These are phyloP conservation scores for Buteo buteo DNA, from an alignment of 2,113 vertebrate genomes.

Conservation along the genomic window DNA sequence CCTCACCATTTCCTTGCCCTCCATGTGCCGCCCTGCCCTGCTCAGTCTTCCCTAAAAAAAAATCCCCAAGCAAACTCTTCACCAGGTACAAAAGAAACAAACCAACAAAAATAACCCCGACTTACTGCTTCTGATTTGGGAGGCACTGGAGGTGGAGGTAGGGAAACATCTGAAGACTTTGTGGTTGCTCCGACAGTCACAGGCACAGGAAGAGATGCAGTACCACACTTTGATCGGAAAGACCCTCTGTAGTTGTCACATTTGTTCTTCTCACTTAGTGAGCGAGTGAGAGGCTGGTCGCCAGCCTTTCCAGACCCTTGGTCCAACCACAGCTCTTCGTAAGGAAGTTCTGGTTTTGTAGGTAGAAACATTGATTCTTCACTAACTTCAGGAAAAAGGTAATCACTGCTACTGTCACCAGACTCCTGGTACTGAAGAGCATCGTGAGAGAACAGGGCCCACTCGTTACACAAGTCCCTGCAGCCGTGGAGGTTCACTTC, in stretches of 20 bases:
- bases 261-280: constrained; percentile 75
- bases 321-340: constrained; percentile 97
- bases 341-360: constrained; percentile 85
- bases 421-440: constrained; percentile 80
- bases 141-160: constrained; percentile 96
- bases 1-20: not conserved
- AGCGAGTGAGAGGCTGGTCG: constrained; percentile 65
- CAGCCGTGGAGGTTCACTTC: constrained; percentile 96
- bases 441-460: constrained; percentile 84
- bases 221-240: constrained; percentile 69
- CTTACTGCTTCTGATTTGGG: constrained; percentile 99
- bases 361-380: constrained; percentile 74
- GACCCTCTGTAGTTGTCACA: constrained; percentile 72
- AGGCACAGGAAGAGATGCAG: constrained; percentile 71
- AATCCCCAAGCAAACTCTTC: not conserved
- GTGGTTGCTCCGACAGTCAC: constrained; percentile 65
- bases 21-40: rapidly evolving
- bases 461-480: constrained; percentile 86
- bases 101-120: constrained; percentile 8
- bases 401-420: constrained; percentile 79
- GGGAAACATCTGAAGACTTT: constrained; percentile 79
- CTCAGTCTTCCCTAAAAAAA: not conserved
- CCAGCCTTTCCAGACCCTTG: constrained; percentile 70
- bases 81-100: not conserved
- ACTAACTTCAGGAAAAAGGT: constrained; percentile 82